Evolutionary conservation across 1,140 invertebrate species (phyloP).

Genomic region (Steinernema khuongi): DNA sequence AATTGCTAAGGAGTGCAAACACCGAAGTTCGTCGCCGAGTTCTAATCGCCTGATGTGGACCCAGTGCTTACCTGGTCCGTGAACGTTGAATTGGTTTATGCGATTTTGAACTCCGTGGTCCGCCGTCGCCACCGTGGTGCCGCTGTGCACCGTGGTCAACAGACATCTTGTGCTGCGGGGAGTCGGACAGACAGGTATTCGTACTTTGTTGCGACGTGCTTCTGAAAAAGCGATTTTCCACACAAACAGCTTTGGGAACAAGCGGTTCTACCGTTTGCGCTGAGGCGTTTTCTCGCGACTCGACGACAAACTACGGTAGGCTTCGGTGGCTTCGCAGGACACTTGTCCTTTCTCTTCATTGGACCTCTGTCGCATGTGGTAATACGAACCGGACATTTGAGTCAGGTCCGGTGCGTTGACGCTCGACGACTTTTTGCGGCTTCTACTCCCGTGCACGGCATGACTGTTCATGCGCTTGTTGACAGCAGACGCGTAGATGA

Average conservation of each 20-base stretch:
- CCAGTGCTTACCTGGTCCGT: neutral
- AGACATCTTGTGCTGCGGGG: neutral
- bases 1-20: neutral
- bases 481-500: neutral
- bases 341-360: neutral
- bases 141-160: neutral
- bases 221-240: neutral
- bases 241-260: neutral
- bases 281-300: neutral
- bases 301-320: neutral
- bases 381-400: neutral
- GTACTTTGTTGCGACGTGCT: neutral
- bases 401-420: neutral
- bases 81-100: constrained; percentile 8
- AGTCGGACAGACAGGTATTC: neutral
- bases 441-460: neutral
- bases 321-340: neutral
- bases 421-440: neutral
- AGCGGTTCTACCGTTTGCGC: neutral
- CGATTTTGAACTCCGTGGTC: neutral
- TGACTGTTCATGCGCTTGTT: constrained; percentile 10
- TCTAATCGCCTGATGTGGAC: neutral
- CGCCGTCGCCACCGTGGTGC: neutral
- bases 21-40: neutral
- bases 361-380: neutral